These are phyloP conservation scores for Melolontha melolontha DNA, from an alignment of 2,888 invertebrate species.

Conservation along the genomic window DNA sequence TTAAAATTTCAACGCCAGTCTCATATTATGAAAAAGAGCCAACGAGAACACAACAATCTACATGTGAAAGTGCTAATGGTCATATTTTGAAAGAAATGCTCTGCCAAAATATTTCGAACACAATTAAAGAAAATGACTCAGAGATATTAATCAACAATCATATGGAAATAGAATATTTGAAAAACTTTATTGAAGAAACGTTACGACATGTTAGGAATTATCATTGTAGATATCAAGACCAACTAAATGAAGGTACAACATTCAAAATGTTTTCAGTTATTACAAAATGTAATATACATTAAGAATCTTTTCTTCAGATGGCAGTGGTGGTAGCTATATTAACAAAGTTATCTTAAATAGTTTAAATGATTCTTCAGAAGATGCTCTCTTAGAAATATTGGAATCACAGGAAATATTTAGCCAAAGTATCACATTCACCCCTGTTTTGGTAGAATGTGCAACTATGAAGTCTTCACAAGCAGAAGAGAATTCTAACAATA, in stretches of 20 bases:
- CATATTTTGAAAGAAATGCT: neutral
- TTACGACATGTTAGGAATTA: constrained; percentile 6
- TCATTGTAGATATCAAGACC: neutral
- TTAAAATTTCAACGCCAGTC: neutral
- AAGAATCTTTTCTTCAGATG: neutral
- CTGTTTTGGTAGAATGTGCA: constrained; percentile 18
- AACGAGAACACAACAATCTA: neutral
- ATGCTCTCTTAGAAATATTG: constrained; percentile 5
- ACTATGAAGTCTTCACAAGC: constrained; percentile 10
- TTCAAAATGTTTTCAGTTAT: too few species aligned
- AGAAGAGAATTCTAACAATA: neutral
- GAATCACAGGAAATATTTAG: constrained; percentile 35
- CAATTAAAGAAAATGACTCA: neutral
- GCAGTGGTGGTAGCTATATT: neutral
- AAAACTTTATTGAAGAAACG: constrained; percentile 12
- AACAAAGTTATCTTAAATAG: constrained; percentile 7
- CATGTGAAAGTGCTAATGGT: too few species aligned
- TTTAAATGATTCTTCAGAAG: constrained; percentile 11
- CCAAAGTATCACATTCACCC: constrained; percentile 24
- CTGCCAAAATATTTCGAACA: neutral
- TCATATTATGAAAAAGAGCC: neutral
- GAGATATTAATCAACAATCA: neutral
- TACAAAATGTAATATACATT: neutral
- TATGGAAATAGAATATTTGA: constrained; percentile 3
- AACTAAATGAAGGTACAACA: neutral